These are phyloP conservation scores for Callospermophilus lateralis DNA, from an alignment of 2,113 vertebrate genomes.

Conservation along the genomic window DNA sequence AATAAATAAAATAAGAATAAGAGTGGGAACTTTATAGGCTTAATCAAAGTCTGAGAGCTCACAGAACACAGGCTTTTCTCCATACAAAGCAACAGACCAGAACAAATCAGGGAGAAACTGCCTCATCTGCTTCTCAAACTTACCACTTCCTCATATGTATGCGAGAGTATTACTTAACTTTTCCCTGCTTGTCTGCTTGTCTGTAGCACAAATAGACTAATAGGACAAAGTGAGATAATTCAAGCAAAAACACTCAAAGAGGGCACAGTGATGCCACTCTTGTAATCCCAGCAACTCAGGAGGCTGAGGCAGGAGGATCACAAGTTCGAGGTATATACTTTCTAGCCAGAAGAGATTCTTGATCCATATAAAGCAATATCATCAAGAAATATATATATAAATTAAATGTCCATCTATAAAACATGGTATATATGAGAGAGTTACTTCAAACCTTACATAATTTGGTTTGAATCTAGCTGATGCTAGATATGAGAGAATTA, in stretches of 20 bases:
- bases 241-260: not conserved
- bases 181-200: not conserved
- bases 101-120: rapidly evolving
- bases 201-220: not conserved
- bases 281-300: no score
- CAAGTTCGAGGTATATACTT: not conserved
- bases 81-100: not conserved
- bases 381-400: not conserved
- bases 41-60: not conserved
- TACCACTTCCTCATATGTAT: not conserved
- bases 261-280: no score
- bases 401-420: not conserved
- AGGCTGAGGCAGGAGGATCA: no score
- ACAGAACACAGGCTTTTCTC: not conserved
- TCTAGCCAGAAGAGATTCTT: not conserved
- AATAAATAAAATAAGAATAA: not conserved
- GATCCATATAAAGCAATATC: not conserved
- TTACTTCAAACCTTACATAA: not conserved
- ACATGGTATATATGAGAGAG: not conserved
- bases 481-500: not conserved
- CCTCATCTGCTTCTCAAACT: not conserved
- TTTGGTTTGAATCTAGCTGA: no score
- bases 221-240: not conserved
- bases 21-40: not conserved
- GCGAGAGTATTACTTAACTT: not conserved